Evolutionary conservation across 2,888 invertebrate species (phyloP).

Genomic region (Leucophora obtusa): DNA sequence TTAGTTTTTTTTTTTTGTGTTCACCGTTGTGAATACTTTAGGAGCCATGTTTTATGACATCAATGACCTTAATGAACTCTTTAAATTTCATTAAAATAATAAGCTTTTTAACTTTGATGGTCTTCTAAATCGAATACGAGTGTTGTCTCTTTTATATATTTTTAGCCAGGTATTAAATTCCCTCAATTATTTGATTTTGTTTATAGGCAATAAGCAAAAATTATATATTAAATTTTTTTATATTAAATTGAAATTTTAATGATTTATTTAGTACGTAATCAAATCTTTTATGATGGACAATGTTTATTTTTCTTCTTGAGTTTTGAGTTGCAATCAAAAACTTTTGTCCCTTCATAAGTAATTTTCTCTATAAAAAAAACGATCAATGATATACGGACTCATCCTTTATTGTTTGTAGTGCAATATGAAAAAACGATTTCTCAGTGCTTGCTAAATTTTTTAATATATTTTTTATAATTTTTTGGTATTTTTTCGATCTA

Average conservation of each 20-base stretch:
- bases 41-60: constrained; percentile 25
- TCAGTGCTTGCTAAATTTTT: too few relatives aligned
- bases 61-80: constrained; percentile 23
- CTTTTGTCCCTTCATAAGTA: too few relatives aligned
- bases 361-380: too few relatives aligned
- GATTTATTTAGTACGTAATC: background rate
- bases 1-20: background rate
- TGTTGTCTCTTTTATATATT: background rate
- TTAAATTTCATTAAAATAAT: constrained; percentile 16
- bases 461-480: too few relatives aligned
- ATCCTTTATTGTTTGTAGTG: too few relatives aligned
- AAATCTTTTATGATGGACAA: background rate
- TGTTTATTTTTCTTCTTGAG: background rate
- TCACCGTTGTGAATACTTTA: background rate
- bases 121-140: background rate
- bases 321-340: too few relatives aligned
- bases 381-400: too few relatives aligned
- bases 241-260: background rate
- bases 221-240: background rate
- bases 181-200: constrained; percentile 6
- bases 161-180: background rate
- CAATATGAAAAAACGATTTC: too few relatives aligned
- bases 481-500: too few relatives aligned
- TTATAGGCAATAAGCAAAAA: background rate
- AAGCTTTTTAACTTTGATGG: background rate